Base-by-base conservation (phyloP, 2,797 vertebrate species). In the Eptatretus atami region DNA sequence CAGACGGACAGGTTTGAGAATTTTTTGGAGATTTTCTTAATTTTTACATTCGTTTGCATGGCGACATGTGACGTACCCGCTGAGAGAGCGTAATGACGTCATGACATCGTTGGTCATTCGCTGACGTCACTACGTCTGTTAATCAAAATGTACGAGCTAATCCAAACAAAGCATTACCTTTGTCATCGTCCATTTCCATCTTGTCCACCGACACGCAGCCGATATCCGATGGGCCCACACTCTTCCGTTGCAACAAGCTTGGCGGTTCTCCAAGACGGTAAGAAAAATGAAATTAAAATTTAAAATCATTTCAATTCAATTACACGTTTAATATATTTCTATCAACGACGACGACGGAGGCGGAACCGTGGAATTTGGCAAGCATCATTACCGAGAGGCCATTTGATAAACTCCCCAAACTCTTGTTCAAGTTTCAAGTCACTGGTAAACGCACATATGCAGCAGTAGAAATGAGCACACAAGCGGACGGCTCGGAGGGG, bases 391-490 rank as follows among this genome's bases (percentile, higher is more conserved):
- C 68, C 72, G 1, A 74, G n/a, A 67, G 10, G 76, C 75, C 25
- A 72, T 71, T 70, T 72, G 65, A 92, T 79, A 73, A 90, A 83
- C 12, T 78, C 76, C 0, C 79, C 73, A 15, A 86, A 92, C 72
- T 94, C 84, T 53, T 76, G 73, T 0, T 80, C 75, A 72, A 94
- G 74, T 63, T 79, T 77, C 52, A 85, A 82, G 0, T 93, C 82
- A 2, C 85, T 88, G 63, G 80, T 77, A 6, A 94, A 82, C 66
- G 86, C 85, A n/a, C 83, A 86, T 66, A 90, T 72, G n/a, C 86
- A 93, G 69, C 84, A 84, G 53, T 84, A 81, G 77, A 86, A 86
- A 70, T 90, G 86, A 31, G 88, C 74, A 72, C 86, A 93, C 53
- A 65, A 69, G 64, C 75, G 63, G 52, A 68, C 1, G 54, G 0